These are phyloP conservation scores for Dryobota labecula DNA, from an alignment of 2,888 invertebrate genomes.

Conservation along the genomic window DNA sequence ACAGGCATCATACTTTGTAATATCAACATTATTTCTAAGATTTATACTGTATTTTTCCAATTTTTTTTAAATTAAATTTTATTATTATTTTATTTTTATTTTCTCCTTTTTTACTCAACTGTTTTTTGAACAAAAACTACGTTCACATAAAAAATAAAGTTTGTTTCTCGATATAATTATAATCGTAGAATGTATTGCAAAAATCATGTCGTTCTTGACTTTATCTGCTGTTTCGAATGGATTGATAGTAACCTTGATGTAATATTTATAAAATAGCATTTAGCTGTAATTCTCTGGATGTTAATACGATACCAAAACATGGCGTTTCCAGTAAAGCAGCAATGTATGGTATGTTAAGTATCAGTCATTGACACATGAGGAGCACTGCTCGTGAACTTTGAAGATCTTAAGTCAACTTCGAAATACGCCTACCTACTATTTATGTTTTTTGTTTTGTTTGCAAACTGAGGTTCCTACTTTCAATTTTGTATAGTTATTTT, in stretches of 20 bases:
- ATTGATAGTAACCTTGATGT: constrained; percentile 50
- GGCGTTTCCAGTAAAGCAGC: constrained; percentile 13
- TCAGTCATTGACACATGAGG: constrained; percentile 36
- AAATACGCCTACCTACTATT: constrained; percentile 8
- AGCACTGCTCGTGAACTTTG: constrained; percentile 33
- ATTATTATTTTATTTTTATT: too few species aligned
- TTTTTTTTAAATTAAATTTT: too few species aligned
- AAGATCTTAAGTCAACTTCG: constrained; percentile 29
- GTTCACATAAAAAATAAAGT: not conserved
- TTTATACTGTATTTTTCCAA: too few species aligned
- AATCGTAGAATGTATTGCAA: constrained; percentile 26
- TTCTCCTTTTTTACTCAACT: not conserved
- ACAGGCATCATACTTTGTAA: too few species aligned
- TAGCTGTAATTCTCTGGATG: constrained; percentile 12
- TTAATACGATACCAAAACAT: constrained; percentile 21
- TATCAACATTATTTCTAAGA: too few species aligned
- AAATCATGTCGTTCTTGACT: constrained; percentile 38
- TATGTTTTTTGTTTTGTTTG: constrained; percentile 18
- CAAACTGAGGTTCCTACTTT: constrained; percentile 28
- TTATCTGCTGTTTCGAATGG: constrained; percentile 51
- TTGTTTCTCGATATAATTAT: not conserved
- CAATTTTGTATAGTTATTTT: constrained; percentile 32
- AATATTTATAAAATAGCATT: constrained; percentile 26
- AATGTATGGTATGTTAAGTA: constrained; percentile 17
- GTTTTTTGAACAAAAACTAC: not conserved